phyloP scores from a whole-genome alignment of 2,113 vertebrate species.

The Lepisosteus osseus region DNA sequence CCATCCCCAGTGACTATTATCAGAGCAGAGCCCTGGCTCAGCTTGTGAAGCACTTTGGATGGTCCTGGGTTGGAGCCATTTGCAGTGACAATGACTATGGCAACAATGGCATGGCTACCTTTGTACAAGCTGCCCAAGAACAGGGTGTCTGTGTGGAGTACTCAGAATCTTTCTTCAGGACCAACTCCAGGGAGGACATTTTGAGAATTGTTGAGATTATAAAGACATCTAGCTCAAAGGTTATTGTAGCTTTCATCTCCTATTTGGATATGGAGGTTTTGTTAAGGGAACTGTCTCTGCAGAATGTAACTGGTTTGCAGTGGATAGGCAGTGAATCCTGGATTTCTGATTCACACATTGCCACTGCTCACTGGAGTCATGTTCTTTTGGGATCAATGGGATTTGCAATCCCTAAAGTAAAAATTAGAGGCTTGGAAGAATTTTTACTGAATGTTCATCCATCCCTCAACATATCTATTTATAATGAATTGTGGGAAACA shows the following conservation, averaged over 20 bases:
- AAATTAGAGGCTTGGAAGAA: constrained; percentile 37
- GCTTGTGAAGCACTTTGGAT: constrained; percentile 44
- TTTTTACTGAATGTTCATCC: constrained; percentile 37
- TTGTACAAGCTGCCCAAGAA: constrained; percentile 39
- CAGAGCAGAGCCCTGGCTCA: constrained; percentile 45
- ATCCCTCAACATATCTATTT: constrained; percentile 21
- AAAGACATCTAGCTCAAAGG: constrained; percentile 40
- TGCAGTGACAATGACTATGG: constrained; percentile 51
- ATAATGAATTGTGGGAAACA: constrained; percentile 41
- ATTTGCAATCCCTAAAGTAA: constrained; percentile 44
- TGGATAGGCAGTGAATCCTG: constrained; percentile 56
- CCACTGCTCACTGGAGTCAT: constrained; percentile 32
- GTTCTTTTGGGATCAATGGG: constrained; percentile 46
- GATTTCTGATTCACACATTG: constrained; percentile 46
- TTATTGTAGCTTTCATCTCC: constrained; percentile 50
- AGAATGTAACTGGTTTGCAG: constrained; percentile 46
- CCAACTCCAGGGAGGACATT: constrained; percentile 31
- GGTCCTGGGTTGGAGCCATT: constrained; percentile 48
- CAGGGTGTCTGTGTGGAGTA: constrained; percentile 45
- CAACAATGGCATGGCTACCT: constrained; percentile 44
- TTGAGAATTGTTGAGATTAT: constrained; percentile 38
- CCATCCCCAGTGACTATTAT: constrained; percentile 47
- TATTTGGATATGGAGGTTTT: constrained; percentile 46
- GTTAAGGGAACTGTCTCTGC: constrained; percentile 36
- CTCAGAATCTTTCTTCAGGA: constrained; percentile 42